A percentile compares a stretch with the other conserved stretches of the same genome.
These are phyloP conservation scores for Hormaphis cornu DNA, from an alignment of 1,140 invertebrate species.

Conservation along the genomic window DNA sequence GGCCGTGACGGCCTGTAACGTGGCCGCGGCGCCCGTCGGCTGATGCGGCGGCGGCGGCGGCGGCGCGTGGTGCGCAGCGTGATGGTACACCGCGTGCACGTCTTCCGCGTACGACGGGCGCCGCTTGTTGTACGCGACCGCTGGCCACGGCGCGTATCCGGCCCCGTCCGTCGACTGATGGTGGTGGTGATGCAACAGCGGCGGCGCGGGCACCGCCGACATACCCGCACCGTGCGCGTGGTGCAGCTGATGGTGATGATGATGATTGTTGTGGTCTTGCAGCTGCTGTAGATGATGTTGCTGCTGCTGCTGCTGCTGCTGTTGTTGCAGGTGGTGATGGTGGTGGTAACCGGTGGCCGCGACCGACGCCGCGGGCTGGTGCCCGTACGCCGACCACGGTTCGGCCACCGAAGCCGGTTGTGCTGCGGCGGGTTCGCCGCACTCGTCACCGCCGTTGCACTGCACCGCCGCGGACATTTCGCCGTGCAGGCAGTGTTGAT, in stretches of 20 bases:
- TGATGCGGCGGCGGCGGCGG: background rate
- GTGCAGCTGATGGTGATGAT: background rate
- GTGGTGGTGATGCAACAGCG: conserved; percentile 1
- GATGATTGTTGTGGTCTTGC: background rate
- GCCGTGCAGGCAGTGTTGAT: background rate
- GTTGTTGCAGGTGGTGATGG: background rate
- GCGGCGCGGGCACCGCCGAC: background rate
- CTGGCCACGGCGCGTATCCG: background rate
- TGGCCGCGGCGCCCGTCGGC: background rate
- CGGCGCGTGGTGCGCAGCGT: background rate
- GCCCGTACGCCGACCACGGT: conserved; percentile 17
- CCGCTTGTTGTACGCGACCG: background rate
- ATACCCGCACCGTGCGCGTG: background rate
- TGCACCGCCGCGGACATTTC: background rate
- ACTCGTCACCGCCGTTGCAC: background rate
- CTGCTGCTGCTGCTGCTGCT: background rate
- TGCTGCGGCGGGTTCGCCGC: background rate
- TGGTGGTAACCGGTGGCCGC: background rate
- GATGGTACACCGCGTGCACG: background rate
- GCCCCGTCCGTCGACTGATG: background rate
- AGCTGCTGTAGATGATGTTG: background rate
- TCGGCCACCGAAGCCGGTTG: background rate
- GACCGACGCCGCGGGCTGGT: background rate
- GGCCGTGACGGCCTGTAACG: background rate
- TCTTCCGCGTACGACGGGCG: conserved; percentile 10